Evolutionary conservation across 2,797 vertebrate species (phyloP), one percentile per base, ranked within the genome.

Genomic region (Smutsia temminckii): DNA sequence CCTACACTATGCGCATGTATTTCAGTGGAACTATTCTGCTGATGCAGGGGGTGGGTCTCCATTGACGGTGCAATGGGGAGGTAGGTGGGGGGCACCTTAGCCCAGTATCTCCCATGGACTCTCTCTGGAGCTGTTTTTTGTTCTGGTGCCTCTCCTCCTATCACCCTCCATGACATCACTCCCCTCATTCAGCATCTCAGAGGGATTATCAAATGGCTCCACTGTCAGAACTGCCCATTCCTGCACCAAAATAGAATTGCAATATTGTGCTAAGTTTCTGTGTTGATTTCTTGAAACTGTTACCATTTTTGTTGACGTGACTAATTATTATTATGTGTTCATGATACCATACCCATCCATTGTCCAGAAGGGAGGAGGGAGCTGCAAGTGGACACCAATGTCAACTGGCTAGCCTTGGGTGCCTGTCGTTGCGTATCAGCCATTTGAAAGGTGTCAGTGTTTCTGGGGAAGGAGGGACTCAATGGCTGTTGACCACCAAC

Each of bases 121-220:
- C 93, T 51, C 92, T 85, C 57, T 16, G 6, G 92, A 46, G 84
- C 95, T 97, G 95, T 97, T 98, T 96, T 96, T 53, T 95, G 77
- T 88, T 93, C 69, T 63, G 92, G 46, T 9, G 92, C 21, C 86
- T 95, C 92, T 95, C 63, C 89, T 63, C 92, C 1, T 55, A 74
- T 85, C 57, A 3, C 88, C 55, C 49, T 96, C 61, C 34, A 8
- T 97, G 91, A 84, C 69, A 83, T 89, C 90, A 91, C 89, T 46
- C 27, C 87, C 89, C 93, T 96, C 81, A 59, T 93, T 91, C 88
- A 93, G 95, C 96, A 17, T 78, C 66, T 85, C 87, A 18, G 77
- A 94, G 42, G 75, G 85, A 87, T 89, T 97, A 93, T 96, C 97
- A 92, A 96, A 95, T 96, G 97, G 91, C 86, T 46, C 72, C 34